Conservation (phyloP, 2,888 invertebrate genomes). For the Apoda limacodes region DNA sequence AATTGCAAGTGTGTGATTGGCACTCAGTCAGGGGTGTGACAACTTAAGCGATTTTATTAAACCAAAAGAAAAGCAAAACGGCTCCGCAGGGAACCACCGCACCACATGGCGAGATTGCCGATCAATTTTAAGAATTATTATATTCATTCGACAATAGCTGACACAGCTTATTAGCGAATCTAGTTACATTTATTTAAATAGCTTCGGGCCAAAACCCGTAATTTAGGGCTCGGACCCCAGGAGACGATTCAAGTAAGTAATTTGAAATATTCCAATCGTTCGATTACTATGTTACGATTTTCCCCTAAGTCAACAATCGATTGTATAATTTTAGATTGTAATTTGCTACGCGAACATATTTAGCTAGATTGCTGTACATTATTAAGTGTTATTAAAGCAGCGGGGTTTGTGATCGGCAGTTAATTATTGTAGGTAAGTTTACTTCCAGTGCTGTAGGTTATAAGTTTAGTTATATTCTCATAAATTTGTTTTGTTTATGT, state of each 20-base stretch:
- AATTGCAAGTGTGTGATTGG: too few species aligned
- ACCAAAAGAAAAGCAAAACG: conserved; percentile 18
- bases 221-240: conserved; percentile 46
- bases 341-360: too few species aligned
- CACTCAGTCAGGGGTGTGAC: too few species aligned
- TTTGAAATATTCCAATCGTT: conserved; percentile 29
- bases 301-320: too few species aligned
- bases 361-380: too few species aligned
- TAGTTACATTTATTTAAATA: conserved; percentile 49
- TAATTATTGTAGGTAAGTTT: too few species aligned
- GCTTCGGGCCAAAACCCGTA: conserved; percentile 57
- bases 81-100: conserved; percentile 26
- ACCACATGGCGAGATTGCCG: conserved; percentile 41
- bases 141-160: conserved; percentile 39
- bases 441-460: too few species aligned
- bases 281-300: conserved; percentile 50
- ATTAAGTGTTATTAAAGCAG: too few species aligned
- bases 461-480: too few species aligned
- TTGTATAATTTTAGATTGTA: too few species aligned
- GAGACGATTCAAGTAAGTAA: conserved; percentile 27
- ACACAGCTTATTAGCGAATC: conserved; percentile 57
- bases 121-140: conserved; percentile 31
- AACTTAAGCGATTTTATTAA: conserved; percentile 13
- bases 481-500: too few species aligned
- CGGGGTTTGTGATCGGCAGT: too few species aligned